Base-by-base conservation (phyloP, 2,888 invertebrate species). In the Hyles lineata region DNA sequence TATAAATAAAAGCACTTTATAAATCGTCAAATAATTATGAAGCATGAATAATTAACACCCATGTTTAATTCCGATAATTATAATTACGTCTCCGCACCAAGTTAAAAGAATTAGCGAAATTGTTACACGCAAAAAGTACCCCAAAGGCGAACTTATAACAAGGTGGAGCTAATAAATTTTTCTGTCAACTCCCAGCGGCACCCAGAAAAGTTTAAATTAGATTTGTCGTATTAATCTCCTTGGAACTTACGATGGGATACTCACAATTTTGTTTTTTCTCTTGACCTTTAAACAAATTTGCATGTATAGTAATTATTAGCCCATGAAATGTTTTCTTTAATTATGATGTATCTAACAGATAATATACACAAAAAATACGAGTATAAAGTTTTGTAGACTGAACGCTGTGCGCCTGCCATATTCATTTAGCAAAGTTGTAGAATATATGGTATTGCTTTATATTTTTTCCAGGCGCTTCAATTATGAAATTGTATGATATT, bases 141-240 rank as follows among this genome's bases (percentile, higher is more conserved):
- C 71, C 72, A 72, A 55, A 50, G 73, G 52, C 75, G 59, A 79
- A 81, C 71, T 81, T 79, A 78, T 76, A 79, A 78, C 79, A 77
- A 79, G 79, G 74, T 76, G 75, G 74, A 79, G 80, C 80, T 80
- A 80, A 79, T 80, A 81, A 79, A 78, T 80, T 80, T 78, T 76
- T 78, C 79, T 78, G 81, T 79, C 79, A 77, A 75, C 74, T 75
- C 77, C 79, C 78, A 75, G 72, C 76, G 79, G 78, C 76, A 59
- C 67, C 72, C 72, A 77, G 79, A 77, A 80, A 81, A 81, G 78
- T 81, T 81, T 81, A 80, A 81, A 81, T 81, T 79, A 79, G 80
- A 77, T 79, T 78, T 76, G 79, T 79, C 80, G 79, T 76, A 79
- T 78, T 80, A 80, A 80, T 78, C 77, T 77, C 76, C 77, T 75